Conservation (phyloP, 2,797 vertebrate genomes). For the Pangasius larnaudii region DNA sequence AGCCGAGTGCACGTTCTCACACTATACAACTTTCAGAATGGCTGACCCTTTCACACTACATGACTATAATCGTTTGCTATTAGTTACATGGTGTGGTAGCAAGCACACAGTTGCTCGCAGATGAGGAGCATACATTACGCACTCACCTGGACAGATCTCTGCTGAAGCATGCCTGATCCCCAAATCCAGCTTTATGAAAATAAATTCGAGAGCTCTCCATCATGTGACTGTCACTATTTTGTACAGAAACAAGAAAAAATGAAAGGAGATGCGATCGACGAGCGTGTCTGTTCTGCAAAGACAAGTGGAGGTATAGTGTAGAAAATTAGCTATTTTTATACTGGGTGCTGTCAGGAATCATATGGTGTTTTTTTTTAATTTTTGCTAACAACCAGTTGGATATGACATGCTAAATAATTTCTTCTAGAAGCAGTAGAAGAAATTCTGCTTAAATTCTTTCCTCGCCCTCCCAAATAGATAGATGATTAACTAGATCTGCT, state of each 20-base stretch:
- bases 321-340: not conserved
- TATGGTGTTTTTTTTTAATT: not conserved
- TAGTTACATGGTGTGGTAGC: not conserved
- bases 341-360: not conserved
- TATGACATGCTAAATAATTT: not conserved
- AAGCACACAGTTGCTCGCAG: not conserved
- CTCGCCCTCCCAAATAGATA: not conserved
- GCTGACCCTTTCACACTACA: not conserved
- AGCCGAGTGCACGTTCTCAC: not conserved
- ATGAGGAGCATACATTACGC: not conserved
- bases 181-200: not conserved
- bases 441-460: not conserved
- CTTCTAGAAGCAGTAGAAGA: not conserved
- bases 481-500: not conserved
- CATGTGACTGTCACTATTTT: not conserved
- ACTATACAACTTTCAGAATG: not conserved
- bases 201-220: not conserved
- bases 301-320: not conserved
- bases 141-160: not conserved
- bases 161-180: not conserved
- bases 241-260: not conserved
- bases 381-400: not conserved
- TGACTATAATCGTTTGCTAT: not conserved
- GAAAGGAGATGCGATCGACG: no score
- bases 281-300: not conserved